Conservation (phyloP, 2,113 vertebrate genomes). For the Vanacampus margaritifer region DNA sequence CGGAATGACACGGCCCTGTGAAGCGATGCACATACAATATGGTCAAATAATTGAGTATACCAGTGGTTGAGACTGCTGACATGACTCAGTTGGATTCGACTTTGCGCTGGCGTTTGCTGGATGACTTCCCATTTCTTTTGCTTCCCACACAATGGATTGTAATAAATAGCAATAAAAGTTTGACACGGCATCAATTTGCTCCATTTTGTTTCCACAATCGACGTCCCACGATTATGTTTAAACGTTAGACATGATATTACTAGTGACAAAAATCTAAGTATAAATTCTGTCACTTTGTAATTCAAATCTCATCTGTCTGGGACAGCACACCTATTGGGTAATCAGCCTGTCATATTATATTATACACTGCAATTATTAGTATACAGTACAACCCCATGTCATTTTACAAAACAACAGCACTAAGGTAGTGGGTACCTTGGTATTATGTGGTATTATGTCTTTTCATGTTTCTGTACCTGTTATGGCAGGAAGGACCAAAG, state of each 20-base stretch:
- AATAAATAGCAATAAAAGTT: not conserved
- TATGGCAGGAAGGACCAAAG: constrained; percentile 49
- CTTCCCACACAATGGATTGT: not conserved
- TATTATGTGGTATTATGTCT: not conserved
- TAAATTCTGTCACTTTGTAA: not conserved
- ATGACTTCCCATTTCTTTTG: not conserved
- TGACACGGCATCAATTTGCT: not conserved
- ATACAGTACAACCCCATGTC: too few relatives aligned
- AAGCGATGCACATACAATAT: constrained; percentile 6
- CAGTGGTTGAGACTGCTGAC: not conserved
- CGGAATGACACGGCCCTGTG: constrained; percentile 19
- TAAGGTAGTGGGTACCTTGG: not conserved
- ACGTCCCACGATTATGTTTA: not conserved
- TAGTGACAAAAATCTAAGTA: not conserved
- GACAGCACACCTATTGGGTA: not conserved
- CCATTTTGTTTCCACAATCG: not conserved
- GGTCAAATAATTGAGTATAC: not conserved
- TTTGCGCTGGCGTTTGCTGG: not conserved
- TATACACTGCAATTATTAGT: not conserved
- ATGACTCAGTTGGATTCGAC: not conserved
- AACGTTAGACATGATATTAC: not conserved
- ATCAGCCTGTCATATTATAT: not conserved
- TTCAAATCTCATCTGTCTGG: not conserved
- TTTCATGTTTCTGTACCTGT: not conserved
- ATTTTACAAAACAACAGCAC: not conserved